These are phyloP conservation scores for Sakesphorus luctuosus DNA, from an alignment of 2,113 vertebrate species.

Conservation along the genomic window DNA sequence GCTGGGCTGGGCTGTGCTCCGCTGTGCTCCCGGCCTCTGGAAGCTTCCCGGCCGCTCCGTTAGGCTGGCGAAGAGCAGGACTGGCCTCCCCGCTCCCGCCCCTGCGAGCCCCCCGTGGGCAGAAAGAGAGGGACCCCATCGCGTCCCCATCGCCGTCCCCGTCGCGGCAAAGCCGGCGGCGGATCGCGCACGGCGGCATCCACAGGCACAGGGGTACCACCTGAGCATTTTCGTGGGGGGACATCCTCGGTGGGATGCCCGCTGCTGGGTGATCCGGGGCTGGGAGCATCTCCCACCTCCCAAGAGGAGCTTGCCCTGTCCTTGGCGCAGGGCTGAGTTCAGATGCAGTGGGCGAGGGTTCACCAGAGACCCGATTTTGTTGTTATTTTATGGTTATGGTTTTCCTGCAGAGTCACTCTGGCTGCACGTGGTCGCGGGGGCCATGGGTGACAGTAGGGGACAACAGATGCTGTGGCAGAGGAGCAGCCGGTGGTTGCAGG, in stretches of 20 bases:
- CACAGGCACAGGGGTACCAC: background rate
- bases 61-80: background rate
- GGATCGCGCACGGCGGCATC: background rate
- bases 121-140: background rate
- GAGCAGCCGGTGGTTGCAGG: background rate
- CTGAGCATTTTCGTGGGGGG: background rate
- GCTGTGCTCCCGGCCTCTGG: background rate
- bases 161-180: background rate
- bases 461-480: background rate
- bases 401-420: constrained; percentile 45
- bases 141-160: background rate
- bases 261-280: background rate
- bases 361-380: fast-evolving
- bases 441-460: background rate
- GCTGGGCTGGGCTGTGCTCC: background rate
- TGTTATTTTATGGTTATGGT: fast-evolving
- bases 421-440: background rate
- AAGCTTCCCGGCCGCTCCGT: background rate
- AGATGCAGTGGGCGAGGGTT: background rate
- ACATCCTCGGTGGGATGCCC: background rate
- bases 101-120: background rate
- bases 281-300: background rate
- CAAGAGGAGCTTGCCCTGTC: fast-evolving
- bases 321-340: fast-evolving
- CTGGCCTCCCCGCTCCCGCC: background rate